Evolutionary conservation across 64 coral and sea anemone species (phyloP), one percentile per base, ranked within the genome.

Genomic region (Acropora tenuis): DNA sequence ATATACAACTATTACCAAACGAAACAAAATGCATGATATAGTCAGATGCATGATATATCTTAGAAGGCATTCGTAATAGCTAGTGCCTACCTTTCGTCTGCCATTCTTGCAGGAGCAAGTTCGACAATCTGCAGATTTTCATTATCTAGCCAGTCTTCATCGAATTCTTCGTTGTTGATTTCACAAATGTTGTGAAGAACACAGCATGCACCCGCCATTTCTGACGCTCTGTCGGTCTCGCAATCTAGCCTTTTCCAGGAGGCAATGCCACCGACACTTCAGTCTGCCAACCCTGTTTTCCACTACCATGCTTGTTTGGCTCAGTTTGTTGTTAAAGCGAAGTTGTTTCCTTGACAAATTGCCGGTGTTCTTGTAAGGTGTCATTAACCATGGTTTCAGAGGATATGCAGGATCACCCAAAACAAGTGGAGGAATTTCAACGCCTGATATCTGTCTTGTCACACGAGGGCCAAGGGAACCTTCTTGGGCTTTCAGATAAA

Each of bases 231-330:
- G 47, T 78, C 47, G 48, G 77, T 63, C 77, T 78, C 1, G 74
- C 74, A 77, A 77, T 48, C 74, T 77, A 77, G 74, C 74, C 74
- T 77, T 77, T 77, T 77, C n/a, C 43, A 77, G 74, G 42, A 77
- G 74, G 74, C 74, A 77, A 77, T 44, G 74, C 74, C 74, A 77
- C 74, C 11, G 45, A 77, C 74, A 42, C 74, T 75, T 75, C 74
- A 77, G 74, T 44, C 74, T 77, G 47, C 42, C 74, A 77, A 77
- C 46, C 46, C 74, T 77, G 42, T 77, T 77, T 77, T 77, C 74
- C 42, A 77, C 60, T 63, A 12, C 60, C 60, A 63, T 63, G 10
- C 60, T 63, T 63, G 60, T 63, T 63, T 63, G 8, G 60, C 15
- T 63, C 60, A 63, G 60, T 63, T 63, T 63, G 60, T 63, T 63